Percentiles rank a stretch among this genome's conserved stretches.
Conservation (phyloP, 2,113 vertebrate genomes). For the Cricetomys ansorgei region DNA sequence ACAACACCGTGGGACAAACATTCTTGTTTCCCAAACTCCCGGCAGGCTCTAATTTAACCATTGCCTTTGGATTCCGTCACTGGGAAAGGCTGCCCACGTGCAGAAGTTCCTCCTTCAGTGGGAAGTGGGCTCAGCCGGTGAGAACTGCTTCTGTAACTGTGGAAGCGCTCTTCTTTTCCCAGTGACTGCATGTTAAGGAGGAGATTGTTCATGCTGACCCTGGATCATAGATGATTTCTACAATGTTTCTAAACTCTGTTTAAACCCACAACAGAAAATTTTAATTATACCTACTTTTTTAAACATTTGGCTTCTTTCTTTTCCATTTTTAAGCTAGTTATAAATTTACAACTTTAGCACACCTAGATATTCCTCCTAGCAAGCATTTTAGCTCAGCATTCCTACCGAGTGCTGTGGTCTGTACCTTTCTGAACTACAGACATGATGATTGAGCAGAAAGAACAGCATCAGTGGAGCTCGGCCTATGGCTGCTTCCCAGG, state of each 20-base stretch:
- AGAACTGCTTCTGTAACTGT: conserved; percentile 52
- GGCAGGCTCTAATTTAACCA: conserved; percentile 38
- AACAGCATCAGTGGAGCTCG: not conserved
- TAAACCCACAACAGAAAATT: conserved; percentile 3
- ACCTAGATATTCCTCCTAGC: not conserved
- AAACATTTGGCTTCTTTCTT: not conserved
- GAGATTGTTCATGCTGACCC: not conserved
- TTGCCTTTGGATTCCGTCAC: conserved; percentile 54
- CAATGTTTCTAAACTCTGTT: not conserved
- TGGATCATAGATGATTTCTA: not conserved
- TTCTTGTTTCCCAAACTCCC: conserved; percentile 22
- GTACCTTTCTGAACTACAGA: not conserved
- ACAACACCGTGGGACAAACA: not conserved
- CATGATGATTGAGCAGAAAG: not conserved
- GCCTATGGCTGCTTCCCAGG: not conserved
- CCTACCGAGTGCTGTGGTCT: not conserved
- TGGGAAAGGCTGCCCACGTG: not conserved
- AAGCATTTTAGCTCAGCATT: not conserved
- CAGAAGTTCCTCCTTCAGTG: conserved; percentile 40
- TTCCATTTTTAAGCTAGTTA: not conserved
- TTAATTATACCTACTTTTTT: not conserved
- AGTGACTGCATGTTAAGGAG: not conserved
- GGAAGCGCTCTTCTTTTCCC: not conserved
- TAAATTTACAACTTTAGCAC: not conserved
- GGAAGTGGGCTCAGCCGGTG: not conserved